Base-by-base conservation (phyloP, 2,113 vertebrate species). In the Nansenia antarctica region DNA sequence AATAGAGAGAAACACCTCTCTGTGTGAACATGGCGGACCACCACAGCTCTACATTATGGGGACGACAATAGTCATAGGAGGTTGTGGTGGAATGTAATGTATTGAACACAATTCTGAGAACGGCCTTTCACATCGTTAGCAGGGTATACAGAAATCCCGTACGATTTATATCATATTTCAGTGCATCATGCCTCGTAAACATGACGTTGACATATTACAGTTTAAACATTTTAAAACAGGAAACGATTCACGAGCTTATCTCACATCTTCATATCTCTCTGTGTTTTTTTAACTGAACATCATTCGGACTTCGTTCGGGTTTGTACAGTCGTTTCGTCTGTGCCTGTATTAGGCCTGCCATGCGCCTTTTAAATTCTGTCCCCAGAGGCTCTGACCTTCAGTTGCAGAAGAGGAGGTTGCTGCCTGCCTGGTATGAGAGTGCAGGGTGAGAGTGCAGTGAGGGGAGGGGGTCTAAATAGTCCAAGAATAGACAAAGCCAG, bases 401-500 rank as follows among this genome's bases (percentile, higher is more conserved):
- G 73, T 82, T 74, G 78, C 80, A 76, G 80, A 85, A 79, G 87
- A 84, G 89, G 87, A 86, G 84, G 88, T 83, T 80, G 86, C n/a
- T n/a, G n/a, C n/a, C n/a, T 84, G 88, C 81, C 83, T 90, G 87
- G 83, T 88, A 87, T 91, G 90, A 73, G 82, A 88, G n/a, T n/a
- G 87, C 85, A 79, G 85, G 82, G 85, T 83, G 81, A 88, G 83
- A 58, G 55, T 31, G 29, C 55, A 58, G 26, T 14, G 55, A 15
- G 27, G 18, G 27, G 55, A 15, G 64, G 64, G 71, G 74, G 72
- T 79, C 82, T 78, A 83, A 53, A 68, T 82, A 78, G 87, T 90
- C 90, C 90, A 85, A 86, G 90, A 91, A 93, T 92, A 92, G 90
- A 92, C 88, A 87, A 91, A 86, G 84, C 88, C 88, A 87, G 86